phyloP scores from a whole-genome alignment of 35 echinoderm and acorn worm genomes.

The Apostichopus parvimensis region DNA sequence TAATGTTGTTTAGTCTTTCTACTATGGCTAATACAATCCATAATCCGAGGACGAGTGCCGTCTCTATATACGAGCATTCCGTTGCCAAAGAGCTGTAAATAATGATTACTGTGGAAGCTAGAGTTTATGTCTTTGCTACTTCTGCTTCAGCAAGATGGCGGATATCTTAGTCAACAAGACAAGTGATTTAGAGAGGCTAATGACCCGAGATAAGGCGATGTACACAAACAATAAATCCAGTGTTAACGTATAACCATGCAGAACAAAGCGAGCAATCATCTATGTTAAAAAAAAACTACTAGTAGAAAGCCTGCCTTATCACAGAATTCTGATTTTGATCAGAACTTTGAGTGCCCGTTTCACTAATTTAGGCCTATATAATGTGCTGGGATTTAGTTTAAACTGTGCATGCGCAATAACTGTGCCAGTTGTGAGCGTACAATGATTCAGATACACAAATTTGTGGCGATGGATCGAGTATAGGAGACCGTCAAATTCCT shows the following conservation, averaged over 20 bases:
- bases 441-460: no score
- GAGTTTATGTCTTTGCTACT: background rate
- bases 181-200: background rate
- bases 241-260: background rate
- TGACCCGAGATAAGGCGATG: background rate
- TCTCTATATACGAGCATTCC: background rate
- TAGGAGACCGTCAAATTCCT: no score
- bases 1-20: slow-evolving; percentile 1
- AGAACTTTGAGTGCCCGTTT: no score
- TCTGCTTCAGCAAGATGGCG: background rate
- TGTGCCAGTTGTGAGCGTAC: no score
- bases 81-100: slow-evolving; percentile 2
- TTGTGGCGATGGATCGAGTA: no score
- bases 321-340: no score
- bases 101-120: background rate
- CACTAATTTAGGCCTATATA: no score
- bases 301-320: no score
- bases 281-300: no score
- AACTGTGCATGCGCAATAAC: no score
- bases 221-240: background rate
- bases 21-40: background rate
- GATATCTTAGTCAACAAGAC: background rate
- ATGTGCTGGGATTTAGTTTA: no score
- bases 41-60: background rate
- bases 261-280: no score